Conservation (phyloP, 2,797 vertebrate species). For the Danionella dracula region DNA sequence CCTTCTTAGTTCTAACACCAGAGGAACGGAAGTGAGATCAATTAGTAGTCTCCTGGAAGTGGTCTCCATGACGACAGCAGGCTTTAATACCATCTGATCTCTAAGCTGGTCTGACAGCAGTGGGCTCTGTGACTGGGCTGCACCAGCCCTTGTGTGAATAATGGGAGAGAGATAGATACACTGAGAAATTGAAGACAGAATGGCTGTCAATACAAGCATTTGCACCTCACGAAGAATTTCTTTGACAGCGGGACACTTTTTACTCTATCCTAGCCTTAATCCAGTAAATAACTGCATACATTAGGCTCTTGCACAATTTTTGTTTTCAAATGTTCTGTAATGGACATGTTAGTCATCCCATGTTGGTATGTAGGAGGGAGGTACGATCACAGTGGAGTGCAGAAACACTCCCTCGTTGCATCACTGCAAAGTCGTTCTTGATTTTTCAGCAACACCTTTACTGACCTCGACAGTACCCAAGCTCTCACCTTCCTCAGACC, state of each 20-base stretch:
- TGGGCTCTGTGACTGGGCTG: constrained; percentile 21
- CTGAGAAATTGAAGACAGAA: background rate
- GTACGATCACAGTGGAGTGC: constrained; percentile 27
- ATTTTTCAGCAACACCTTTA: constrained; percentile 37
- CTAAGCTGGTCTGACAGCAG: constrained; percentile 21
- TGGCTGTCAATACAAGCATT: background rate
- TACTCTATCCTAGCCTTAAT: too few relatives aligned
- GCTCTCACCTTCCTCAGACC: constrained; percentile 15
- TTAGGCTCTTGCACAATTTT: background rate
- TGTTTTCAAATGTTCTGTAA: constrained; percentile 8
- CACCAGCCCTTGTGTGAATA: constrained; percentile 21
- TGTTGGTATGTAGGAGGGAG: constrained; percentile 19
- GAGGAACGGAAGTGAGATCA: constrained; percentile 33
- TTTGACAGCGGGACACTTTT: too few relatives aligned
- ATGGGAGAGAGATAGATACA: background rate
- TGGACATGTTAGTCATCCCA: constrained; percentile 26
- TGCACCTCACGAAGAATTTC: background rate
- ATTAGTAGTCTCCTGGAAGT: constrained; percentile 39
- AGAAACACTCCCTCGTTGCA: constrained; percentile 20
- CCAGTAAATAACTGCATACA: constrained; percentile 2
- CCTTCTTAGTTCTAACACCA: constrained; percentile 17
- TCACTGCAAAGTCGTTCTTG: constrained; percentile 35
- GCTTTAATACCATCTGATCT: constrained; percentile 24
- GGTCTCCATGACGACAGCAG: constrained; percentile 30
- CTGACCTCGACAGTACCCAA: constrained; percentile 42